Evolutionary conservation across 1,140 invertebrate species (phyloP), one percentile per base, ranked within the genome.

Genomic region (Neoseiulus cucumeris): DNA sequence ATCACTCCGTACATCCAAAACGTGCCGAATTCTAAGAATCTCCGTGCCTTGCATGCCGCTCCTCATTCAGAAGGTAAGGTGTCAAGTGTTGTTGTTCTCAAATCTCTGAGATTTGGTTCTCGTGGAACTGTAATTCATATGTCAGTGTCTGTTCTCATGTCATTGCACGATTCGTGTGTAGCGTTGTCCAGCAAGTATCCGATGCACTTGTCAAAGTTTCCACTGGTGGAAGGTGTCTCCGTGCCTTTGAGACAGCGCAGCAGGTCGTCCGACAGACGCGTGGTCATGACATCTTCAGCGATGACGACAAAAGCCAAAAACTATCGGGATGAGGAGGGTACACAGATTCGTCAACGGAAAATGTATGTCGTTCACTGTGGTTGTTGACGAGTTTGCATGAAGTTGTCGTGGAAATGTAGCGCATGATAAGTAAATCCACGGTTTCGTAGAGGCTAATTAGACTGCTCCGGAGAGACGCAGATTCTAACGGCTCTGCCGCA

Each of bases 311-410:
- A 59, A 33, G 4, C 14, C 51, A 12, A 59, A 12, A 59, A 33
- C n/a, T n/a, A n/a, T n/a, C n/a, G n/a, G 33, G 22, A 59, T 14
- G 51, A 59, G 17, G 51, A 59, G 14, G 51, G 51, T 25, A 29
- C 33, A 33, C 51, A 59, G 22, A 59, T 59, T 18, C 51, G 51
- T 9, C 51, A 59, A 25, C 51, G 51, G 51, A 59, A 59, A 59
- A 25, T 59, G 51, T 59, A 59, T 25, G 51, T 59, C 33, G 9
- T 39, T 39, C 33, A 39, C 4, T 39, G 33, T 39, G 9, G 9
- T 9, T 4, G 33, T 6, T 9, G 33, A n/a, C 33, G 4, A 39
- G 33, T 39, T 9, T 39, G 33, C 33, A 39, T 39, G 33, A 39
- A 39, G 33, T 39, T 9, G 9, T 6, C 33, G 4, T 39, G 33